phyloP scores from a whole-genome alignment of 2,113 vertebrate genomes.

The Chionis minor region DNA sequence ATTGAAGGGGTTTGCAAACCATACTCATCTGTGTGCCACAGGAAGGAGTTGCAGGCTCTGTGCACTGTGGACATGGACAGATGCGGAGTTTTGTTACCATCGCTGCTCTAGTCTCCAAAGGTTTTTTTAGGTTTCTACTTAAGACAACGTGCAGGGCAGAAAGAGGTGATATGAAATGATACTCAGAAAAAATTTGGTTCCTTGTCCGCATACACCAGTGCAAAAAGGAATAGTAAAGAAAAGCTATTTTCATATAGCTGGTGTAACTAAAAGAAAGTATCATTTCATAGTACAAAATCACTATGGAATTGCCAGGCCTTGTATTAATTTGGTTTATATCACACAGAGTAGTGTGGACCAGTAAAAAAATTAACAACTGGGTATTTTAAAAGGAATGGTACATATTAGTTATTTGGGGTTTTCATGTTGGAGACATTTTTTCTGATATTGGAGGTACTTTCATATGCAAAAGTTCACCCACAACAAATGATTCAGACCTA shows the following conservation, averaged over 20 bases:
- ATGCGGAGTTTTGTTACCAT: fast-evolving
- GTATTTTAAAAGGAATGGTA: background rate
- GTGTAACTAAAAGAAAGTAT: background rate
- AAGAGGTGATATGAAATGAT: background rate
- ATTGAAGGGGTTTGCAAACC: background rate
- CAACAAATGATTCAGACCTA: constrained; percentile 61
- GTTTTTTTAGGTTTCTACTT: background rate
- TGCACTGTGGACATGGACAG: background rate
- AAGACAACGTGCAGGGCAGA: background rate
- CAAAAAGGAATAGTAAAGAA: background rate
- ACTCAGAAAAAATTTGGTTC: background rate
- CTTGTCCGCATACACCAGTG: background rate
- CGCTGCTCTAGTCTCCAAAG: background rate
- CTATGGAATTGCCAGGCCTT: background rate
- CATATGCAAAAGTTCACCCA: constrained; percentile 53
- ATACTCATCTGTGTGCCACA: fast-evolving
- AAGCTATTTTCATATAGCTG: background rate
- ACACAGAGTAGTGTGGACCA: background rate
- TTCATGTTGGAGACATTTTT: background rate
- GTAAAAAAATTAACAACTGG: background rate
- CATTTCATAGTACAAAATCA: background rate
- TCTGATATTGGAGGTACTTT: background rate
- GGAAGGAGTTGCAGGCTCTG: background rate
- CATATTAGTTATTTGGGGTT: background rate
- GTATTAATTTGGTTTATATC: background rate